A percentile compares a stretch with the other conserved stretches of the same genome.
Evolutionary conservation across 2,888 invertebrate genomes (phyloP).

Genomic region (Campoletis raptor): DNA sequence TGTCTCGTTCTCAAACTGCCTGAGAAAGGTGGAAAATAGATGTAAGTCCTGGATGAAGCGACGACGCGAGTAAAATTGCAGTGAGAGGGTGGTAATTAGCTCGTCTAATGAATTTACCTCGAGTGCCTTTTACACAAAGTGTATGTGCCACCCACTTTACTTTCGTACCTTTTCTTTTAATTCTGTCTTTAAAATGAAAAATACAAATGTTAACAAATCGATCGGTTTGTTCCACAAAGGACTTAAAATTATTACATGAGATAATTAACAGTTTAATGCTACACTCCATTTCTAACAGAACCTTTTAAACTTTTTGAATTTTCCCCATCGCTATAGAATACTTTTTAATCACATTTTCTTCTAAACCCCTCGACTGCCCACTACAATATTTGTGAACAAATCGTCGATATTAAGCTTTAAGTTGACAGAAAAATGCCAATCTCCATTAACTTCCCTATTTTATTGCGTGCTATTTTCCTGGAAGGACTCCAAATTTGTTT

Average conservation of each 20-base stretch:
- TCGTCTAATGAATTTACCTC: slow-evolving; percentile 53
- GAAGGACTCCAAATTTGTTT: background rate
- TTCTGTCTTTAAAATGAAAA: background rate
- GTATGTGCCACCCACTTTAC: background rate
- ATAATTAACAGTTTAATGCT: background rate
- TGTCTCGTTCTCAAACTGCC: slow-evolving; percentile 13
- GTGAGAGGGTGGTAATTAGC: slow-evolving; percentile 45
- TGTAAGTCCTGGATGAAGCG: slow-evolving; percentile 8
- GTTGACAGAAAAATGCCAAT: background rate
- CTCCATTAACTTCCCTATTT: background rate
- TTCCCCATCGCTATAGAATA: no score
- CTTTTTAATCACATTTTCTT: background rate
- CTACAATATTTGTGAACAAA: background rate
- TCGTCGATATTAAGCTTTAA: background rate
- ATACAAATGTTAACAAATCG: background rate
- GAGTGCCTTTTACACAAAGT: slow-evolving; percentile 37
- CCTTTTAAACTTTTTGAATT: no score
- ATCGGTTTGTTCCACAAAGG: background rate
- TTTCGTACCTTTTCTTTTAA: background rate
- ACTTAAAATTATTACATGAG: background rate
- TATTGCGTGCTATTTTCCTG: background rate
- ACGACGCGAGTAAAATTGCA: slow-evolving; percentile 53
- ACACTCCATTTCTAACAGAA: background rate
- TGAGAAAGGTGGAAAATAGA: slow-evolving; percentile 29
- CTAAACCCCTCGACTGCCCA: no score